Percentiles rank a stretch among this genome's conserved stretches.
These are phyloP conservation scores for Dysmachus trigonus DNA, from an alignment of 2,888 invertebrate species.

Conservation along the genomic window DNA sequence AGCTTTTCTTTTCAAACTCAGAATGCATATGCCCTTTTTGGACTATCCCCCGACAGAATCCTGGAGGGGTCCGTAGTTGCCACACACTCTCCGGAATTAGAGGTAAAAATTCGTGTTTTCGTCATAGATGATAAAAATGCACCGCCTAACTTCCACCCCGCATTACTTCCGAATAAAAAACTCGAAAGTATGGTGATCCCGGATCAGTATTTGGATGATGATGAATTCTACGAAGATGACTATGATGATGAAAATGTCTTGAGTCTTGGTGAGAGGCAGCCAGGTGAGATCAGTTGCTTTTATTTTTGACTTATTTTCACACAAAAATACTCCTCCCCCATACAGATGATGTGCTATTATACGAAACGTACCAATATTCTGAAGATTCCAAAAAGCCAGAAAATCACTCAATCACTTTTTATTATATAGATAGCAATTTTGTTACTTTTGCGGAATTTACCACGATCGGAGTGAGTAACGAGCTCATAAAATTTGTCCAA, in stretches of 20 bases:
- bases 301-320: background rate
- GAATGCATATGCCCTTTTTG: constrained; percentile 57
- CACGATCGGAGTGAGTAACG: constrained; percentile 57
- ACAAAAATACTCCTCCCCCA: background rate
- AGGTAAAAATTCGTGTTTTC: constrained; percentile 57
- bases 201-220: constrained; percentile 42
- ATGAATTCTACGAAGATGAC: constrained; percentile 48
- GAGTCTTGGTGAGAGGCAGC: constrained; percentile 46
- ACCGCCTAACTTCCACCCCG: constrained; percentile 53
- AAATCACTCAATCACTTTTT: constrained; percentile 57
- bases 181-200: constrained; percentile 41
- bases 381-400: constrained; percentile 42
- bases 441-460: constrained; percentile 58
- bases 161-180: constrained; percentile 53
- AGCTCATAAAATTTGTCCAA: background rate
- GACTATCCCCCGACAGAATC: constrained; percentile 38
- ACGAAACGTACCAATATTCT: constrained; percentile 56
- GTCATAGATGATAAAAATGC: constrained; percentile 55
- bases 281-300: constrained; percentile 21
- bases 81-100: constrained; percentile 52
- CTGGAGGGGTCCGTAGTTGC: constrained; percentile 54
- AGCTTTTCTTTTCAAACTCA: constrained; percentile 51
- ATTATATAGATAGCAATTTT: constrained; percentile 57
- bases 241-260: constrained; percentile 43
- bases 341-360: constrained; percentile 27